Evolutionary conservation across 2,888 invertebrate species (phyloP).

Genomic region (Alloplasta piceator): DNA sequence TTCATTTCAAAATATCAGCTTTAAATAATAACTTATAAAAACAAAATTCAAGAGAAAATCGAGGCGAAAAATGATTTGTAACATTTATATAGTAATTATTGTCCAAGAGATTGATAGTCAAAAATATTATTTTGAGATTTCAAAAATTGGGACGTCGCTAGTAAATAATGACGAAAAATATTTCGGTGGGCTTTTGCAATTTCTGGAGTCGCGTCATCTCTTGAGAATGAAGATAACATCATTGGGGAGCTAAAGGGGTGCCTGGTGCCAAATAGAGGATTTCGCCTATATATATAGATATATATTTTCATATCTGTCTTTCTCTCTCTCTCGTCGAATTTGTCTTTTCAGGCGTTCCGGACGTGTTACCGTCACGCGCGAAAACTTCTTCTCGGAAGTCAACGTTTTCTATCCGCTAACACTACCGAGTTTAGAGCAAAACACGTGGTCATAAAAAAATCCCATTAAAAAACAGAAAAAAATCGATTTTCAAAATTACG

Average conservation of each 20-base stretch:
- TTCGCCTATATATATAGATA: neutral
- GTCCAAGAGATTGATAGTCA: too few relatives aligned
- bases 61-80: neutral
- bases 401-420: neutral
- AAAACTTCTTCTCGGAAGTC: conserved; percentile 15
- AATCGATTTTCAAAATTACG: too few relatives aligned
- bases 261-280: neutral
- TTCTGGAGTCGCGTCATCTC: neutral
- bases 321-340: conserved; percentile 4
- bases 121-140: too few relatives aligned
- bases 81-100: too few relatives aligned
- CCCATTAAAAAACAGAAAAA: too few relatives aligned
- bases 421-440: neutral
- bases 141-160: too few relatives aligned
- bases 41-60: neutral
- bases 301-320: neutral
- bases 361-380: conserved; percentile 15
- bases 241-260: neutral
- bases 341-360: conserved; percentile 18
- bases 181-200: too few relatives aligned
- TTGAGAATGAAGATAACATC: conserved; percentile 18
- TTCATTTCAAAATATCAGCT: too few relatives aligned
- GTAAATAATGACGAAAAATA: too few relatives aligned
- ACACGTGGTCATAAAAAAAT: neutral
- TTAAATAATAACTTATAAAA: neutral